Conservation (phyloP, 2,113 vertebrate genomes). For the Onychostruthus taczanowskii region DNA sequence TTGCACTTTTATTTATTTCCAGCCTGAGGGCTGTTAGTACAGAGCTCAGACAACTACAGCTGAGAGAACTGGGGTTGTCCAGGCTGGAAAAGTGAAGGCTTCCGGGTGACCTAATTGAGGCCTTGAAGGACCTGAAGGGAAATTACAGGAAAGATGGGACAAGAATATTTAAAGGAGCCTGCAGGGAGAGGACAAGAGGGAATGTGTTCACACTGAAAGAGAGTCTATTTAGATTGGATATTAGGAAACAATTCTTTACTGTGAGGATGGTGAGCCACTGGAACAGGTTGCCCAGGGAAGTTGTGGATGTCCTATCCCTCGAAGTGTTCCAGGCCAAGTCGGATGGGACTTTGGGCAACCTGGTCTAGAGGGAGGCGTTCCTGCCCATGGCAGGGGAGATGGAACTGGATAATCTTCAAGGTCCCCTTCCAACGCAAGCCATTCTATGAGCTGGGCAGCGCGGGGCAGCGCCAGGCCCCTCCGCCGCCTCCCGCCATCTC, state of each 20-base stretch:
- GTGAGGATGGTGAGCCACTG: background rate
- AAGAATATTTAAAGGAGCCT: background rate
- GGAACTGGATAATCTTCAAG: background rate
- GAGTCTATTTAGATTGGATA: background rate
- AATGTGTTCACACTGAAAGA: background rate
- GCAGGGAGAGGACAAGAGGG: background rate
- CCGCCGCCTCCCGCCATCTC: background rate
- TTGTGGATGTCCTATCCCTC: background rate
- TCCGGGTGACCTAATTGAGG: accelerated
- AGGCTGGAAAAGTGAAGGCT: background rate
- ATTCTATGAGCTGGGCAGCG: background rate
- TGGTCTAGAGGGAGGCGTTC: background rate
- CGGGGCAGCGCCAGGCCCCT: background rate
- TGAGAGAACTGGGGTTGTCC: background rate
- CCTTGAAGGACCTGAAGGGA: background rate
- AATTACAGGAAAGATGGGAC: background rate
- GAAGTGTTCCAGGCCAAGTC: background rate
- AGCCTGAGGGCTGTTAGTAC: accelerated
- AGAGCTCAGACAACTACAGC: accelerated
- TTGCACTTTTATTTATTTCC: background rate
- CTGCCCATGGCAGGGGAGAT: background rate
- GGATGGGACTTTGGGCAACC: background rate
- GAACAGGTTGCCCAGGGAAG: background rate
- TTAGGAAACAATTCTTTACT: background rate
- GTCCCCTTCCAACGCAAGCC: background rate